Percentiles rank a stretch among this genome's conserved stretches.
These are phyloP conservation scores for Acronicta aceris DNA, from an alignment of 2,888 invertebrate species.

Conservation along the genomic window DNA sequence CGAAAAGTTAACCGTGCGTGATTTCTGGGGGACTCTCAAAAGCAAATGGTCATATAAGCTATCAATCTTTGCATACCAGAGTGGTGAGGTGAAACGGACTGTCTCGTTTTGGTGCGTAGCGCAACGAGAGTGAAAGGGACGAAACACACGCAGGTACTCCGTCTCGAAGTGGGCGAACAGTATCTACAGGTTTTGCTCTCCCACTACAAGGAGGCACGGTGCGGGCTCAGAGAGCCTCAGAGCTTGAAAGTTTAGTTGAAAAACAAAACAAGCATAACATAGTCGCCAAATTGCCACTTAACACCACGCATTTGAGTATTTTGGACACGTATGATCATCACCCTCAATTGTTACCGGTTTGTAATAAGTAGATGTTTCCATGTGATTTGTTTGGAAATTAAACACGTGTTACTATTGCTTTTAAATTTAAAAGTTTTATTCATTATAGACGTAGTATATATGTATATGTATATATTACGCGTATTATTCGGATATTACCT, in stretches of 20 bases:
- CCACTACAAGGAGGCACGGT: conserved; percentile 86
- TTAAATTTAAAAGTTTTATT: conserved; percentile 45
- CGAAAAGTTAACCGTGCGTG: conserved; percentile 88
- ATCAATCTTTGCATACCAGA: conserved; percentile 90
- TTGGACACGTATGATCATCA: conserved; percentile 45
- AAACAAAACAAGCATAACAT: conserved; percentile 77
- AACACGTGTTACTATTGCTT: conserved; percentile 56
- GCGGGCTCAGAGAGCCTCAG: conserved; percentile 82
- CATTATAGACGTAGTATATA: not conserved
- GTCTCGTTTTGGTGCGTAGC: conserved; percentile 65
- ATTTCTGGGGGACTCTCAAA: conserved; percentile 87
- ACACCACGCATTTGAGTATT: conserved; percentile 37
- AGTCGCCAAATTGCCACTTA: conserved; percentile 64
- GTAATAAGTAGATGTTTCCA: conserved; percentile 22
- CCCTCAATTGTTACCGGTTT: conserved; percentile 54
- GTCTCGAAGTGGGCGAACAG: conserved; percentile 84
- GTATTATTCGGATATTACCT: not conserved
- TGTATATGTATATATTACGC: conserved; percentile 6
- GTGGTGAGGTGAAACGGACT: conserved; percentile 84
- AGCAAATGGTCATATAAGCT: conserved; percentile 89
- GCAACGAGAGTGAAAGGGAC: conserved; percentile 82
- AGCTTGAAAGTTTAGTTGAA: conserved; percentile 84
- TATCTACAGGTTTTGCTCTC: conserved; percentile 89
- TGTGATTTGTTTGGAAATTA: conserved; percentile 44
- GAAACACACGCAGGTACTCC: conserved; percentile 80